phyloP scores from a whole-genome alignment of 2,888 invertebrate species.

The Epinotia nisella region DNA sequence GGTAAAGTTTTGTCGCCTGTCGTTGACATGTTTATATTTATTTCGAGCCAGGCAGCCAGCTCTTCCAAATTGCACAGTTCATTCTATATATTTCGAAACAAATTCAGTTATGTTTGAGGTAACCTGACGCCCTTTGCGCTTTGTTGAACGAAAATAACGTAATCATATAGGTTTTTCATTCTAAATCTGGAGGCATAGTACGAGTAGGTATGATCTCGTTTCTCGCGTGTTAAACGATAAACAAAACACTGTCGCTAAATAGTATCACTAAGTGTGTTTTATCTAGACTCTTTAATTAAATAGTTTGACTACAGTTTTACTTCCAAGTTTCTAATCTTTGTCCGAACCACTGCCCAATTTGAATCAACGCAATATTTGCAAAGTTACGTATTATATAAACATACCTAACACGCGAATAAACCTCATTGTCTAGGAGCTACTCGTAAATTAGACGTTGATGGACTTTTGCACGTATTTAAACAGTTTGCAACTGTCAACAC shows the following conservation, averaged over 20 bases:
- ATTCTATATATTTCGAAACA: neutral
- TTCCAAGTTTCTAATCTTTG: neutral
- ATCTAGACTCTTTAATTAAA: no score
- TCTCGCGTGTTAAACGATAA: no score
- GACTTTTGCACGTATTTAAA: slow-evolving; percentile 32
- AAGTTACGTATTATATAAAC: neutral
- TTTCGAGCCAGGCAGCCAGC: neutral
- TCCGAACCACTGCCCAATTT: neutral
- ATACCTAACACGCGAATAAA: neutral
- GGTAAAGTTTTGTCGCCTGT: neutral
- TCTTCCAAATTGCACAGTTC: neutral
- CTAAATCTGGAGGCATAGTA: neutral
- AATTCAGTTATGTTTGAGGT: neutral
- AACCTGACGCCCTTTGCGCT: no score
- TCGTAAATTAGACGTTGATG: slow-evolving; percentile 32
- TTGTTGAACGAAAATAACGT: no score
- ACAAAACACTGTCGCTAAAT: no score
- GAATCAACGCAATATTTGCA: slow-evolving; percentile 10
- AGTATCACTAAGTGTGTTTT: no score
- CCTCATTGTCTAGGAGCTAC: slow-evolving; percentile 5
- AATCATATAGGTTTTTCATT: neutral
- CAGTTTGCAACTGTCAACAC: slow-evolving; percentile 35
- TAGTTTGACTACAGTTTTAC: neutral
- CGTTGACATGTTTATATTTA: neutral
- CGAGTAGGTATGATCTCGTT: neutral